These are phyloP conservation scores for Neoniphon sammara DNA, from an alignment of 2,797 vertebrate species.

Conservation along the genomic window DNA sequence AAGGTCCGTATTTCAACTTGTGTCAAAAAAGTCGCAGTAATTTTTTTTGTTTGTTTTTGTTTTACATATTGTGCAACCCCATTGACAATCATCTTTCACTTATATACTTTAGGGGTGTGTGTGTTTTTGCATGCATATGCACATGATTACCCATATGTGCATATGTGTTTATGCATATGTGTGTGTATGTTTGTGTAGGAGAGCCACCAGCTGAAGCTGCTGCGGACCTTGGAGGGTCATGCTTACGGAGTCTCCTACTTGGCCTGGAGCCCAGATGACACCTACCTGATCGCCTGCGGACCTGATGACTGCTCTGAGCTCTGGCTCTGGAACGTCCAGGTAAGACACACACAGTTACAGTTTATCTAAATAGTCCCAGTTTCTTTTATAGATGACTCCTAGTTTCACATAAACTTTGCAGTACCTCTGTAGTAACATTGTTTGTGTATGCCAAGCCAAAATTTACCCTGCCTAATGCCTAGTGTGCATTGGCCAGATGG, in stretches of 20 bases:
- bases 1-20: no score
- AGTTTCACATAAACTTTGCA: neutral
- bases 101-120: neutral
- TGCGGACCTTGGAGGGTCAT: constrained; percentile 96
- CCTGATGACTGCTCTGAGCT: constrained; percentile 99
- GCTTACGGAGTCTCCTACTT: constrained; percentile 98
- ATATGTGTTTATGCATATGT: neutral
- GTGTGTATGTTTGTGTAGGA: constrained; percentile 81
- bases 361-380: neutral
- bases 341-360: constrained; percentile 65
- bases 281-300: constrained; percentile 96
- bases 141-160: no score
- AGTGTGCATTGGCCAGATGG: neutral
- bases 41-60: no score
- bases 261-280: constrained; percentile 98
- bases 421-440: neutral
- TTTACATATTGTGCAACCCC: no score
- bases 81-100: neutral
- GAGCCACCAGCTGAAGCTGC: constrained; percentile 94
- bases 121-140: neutral
- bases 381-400: neutral
- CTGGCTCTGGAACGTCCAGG: constrained; percentile 99
- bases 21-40: no score
- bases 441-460: neutral
- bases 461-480: neutral